Conservation (phyloP, 2,113 vertebrate genomes). For the Lethenteron camtschaticum region DNA sequence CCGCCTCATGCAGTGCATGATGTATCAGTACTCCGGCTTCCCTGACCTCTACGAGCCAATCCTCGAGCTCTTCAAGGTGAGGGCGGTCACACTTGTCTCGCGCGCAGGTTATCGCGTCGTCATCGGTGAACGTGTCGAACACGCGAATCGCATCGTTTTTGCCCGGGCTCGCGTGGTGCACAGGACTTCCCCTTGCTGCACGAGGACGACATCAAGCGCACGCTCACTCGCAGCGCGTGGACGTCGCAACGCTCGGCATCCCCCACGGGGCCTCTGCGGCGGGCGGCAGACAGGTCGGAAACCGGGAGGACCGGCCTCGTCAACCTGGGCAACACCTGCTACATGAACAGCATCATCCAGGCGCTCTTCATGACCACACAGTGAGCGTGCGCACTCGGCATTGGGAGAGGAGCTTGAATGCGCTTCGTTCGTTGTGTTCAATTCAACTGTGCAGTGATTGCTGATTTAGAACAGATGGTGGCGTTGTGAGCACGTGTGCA, state of each 20-base stretch:
- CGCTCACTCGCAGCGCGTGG: slow-evolving; percentile 93
- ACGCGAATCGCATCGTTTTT: too few species aligned
- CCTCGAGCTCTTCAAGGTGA: slow-evolving; percentile 69
- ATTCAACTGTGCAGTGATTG: too few species aligned
- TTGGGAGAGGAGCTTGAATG: too few species aligned
- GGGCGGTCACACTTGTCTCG: too few species aligned
- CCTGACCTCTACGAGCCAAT: slow-evolving; percentile 90
- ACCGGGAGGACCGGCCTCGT: slow-evolving; percentile 88
- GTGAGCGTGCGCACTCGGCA: slow-evolving; percentile 26
- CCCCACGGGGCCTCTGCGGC: slow-evolving; percentile 47
- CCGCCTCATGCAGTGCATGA: slow-evolving; percentile 87
- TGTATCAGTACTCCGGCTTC: slow-evolving; percentile 96
- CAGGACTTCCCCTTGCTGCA: slow-evolving; percentile 66
- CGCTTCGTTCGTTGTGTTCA: too few species aligned
- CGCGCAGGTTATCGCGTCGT: too few species aligned
- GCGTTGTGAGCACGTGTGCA: too few species aligned
- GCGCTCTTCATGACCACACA: slow-evolving; percentile 94
- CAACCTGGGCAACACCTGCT: slow-evolving; percentile 93
- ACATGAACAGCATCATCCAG: slow-evolving; percentile 96
- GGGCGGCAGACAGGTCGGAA: slow-evolving; percentile 72
- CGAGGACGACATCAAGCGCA: slow-evolving; percentile 78
- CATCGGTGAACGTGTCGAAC: too few species aligned
- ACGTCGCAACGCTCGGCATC: slow-evolving; percentile 79
- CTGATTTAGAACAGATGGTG: too few species aligned
- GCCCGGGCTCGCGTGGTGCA: slow-evolving; percentile 5